Base-by-base conservation (phyloP, 2,797 vertebrate genomes). In the Malacoraja senta region DNA sequence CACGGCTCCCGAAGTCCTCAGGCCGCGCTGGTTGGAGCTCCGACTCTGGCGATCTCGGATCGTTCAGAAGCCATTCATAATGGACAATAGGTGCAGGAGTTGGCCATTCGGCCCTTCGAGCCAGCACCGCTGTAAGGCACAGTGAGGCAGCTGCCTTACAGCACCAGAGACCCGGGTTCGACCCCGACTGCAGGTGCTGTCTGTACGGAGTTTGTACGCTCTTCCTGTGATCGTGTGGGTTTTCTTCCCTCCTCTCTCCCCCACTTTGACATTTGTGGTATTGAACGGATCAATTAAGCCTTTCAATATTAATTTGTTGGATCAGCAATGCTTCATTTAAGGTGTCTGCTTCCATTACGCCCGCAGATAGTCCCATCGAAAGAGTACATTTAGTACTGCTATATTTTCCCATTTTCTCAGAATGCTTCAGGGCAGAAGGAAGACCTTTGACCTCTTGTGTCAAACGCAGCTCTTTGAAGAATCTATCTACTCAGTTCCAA, bases 231-330 rank as follows among this genome's bases (percentile, higher is more conserved):
- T 53, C 44, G 3, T 0, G 44, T 53, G 44, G 44, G 17, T 17
- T 13, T 17, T 71, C 19, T 13, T 71, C 19, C 68, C 68, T 71
- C 68, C 68, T 72, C 71, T 68, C 21, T 74, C 68, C 90, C 68
- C 19, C 68, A 71, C 68, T 71, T 91, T 91, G 90, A 72, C 90
- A 72, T 91, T 91, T 74, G 71, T 72, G 90, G 90, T 74, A 35
- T 32, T 91, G 90, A 91, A 91, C 44, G 44, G 90, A 26, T 91
- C 65, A 74, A 91, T 91, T 91, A 91, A 91, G 53, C 24, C 65
- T 44, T 91, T 91, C 65, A 91, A 71, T 91, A 74, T 91, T 91
- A 65, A 74, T 91, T 74, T 74, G 90, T 74, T 74, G 12, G 90
- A 74, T 91, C 90, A 91, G 32, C 90, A 65, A 38, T 74, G 68